Conservation (phyloP, 2,113 vertebrate species). For the Phocoena sinus region DNA sequence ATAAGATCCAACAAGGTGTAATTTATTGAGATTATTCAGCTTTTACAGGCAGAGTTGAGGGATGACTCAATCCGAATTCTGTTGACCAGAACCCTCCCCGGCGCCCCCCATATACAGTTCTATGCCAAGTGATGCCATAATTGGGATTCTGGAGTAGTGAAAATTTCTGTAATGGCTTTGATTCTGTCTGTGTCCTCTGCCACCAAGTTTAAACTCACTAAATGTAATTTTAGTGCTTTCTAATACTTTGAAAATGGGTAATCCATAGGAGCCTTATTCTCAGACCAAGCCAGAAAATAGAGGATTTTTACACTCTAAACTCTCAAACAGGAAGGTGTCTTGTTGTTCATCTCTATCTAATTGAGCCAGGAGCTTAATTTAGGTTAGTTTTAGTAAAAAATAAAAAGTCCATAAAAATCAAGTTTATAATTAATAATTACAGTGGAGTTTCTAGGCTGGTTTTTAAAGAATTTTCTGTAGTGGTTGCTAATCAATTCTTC, state of each 20-base stretch:
- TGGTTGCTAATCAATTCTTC: background rate
- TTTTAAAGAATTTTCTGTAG: conserved; percentile 6
- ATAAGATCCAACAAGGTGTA: background rate
- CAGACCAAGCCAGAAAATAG: background rate
- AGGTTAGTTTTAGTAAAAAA: background rate
- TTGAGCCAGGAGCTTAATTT: background rate
- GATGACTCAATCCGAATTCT: background rate
- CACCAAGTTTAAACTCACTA: background rate
- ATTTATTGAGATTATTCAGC: background rate
- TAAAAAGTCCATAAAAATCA: background rate
- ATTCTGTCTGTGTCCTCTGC: background rate
- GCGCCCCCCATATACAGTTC: background rate
- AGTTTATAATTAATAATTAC: background rate
- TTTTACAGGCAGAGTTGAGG: background rate
- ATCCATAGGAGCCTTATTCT: background rate
- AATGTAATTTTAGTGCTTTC: background rate
- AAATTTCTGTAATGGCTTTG: background rate
- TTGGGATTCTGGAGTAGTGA: background rate
- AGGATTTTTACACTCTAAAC: background rate
- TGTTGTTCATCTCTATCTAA: background rate
- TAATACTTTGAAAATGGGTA: background rate
- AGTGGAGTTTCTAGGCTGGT: background rate
- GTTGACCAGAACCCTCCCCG: background rate
- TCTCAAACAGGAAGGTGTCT: background rate
- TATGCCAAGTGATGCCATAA: background rate